Evolutionary conservation across 2,888 invertebrate species (phyloP), one percentile per base, ranked within the genome.

Genomic region (Caradrina kadenii): DNA sequence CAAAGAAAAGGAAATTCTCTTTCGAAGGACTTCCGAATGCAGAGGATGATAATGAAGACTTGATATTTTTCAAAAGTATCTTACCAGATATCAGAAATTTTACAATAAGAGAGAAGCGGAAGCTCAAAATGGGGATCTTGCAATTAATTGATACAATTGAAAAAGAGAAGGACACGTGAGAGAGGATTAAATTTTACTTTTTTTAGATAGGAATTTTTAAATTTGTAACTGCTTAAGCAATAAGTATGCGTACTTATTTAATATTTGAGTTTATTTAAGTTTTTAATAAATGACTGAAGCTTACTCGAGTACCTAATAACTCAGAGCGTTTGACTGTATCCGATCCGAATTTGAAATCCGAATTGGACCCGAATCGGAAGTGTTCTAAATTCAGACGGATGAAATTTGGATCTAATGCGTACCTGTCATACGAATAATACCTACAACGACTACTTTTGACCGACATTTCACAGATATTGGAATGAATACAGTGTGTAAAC

Each of bases 11-110:
- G 49, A 83, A 76, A 62, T 54, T n/a, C 21, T 80, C 76, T 19
- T 19, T 56, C 15, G 79, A 81, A 21, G 82, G 69, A n/a, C 19
- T 21, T 13, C 68, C 58, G 54, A 67, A 53, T 7, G 8, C 62
- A 8, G 85, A 81, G 5, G 86, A 88, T 15, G 87, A 88, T 13
- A 86, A 84, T 75, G 87, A 91, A 63, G 92, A 93, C 64, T 76
- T 92, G 88, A 93, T 94, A 69, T 96, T 96, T 86, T 96, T 96
- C 60, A 93, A 92, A 80, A 96, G 96, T 86, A 92, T 96, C 61
- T 79, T 96, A 50, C 96, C 96, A 13, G 96, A 96, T 81, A 94
- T 96, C 60, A 92, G 91, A 42, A 87, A 90, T 22, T 91, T 96
- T 79, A 93, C 93, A n/a, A 90, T 92, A 5, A 91, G 93, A 65